Evolutionary conservation across 2,113 vertebrate species (phyloP), one percentile per base, ranked within the genome.

Genomic region (Nicator chloris): DNA sequence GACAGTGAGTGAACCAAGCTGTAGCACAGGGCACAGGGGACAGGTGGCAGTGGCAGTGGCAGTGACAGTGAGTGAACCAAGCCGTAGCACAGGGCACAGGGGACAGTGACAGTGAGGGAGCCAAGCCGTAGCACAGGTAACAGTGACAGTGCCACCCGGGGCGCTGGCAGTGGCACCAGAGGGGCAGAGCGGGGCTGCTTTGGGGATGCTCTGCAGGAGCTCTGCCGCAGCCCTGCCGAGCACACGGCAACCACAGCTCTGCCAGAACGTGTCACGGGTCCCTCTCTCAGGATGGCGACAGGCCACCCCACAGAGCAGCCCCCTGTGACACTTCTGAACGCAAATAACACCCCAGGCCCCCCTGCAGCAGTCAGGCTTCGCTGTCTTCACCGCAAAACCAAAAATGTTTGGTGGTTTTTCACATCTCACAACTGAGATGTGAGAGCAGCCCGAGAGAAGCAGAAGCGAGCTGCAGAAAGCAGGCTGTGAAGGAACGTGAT

Each of bases 221-320:
- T 2, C 11, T 2, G 5, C 1, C 2, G 7, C 39, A 68, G 68
- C 45, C 42, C 44, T 37, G 57, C 53, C 0, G 8, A 47, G 28
- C 16, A n/a, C 53, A 28, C 6, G 24, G 50, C 4, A 44, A 35
- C 44, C 53, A 8, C 9, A 3, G 56, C 15, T 17, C 9, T 33
- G 27, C 28, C 26, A 33, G n/a, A 27, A 6, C 0, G 0, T 10
- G 39, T 18, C 28, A 20, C 0, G 0, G 21, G 37, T 18, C 17
- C 20, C 30, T 54, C 10, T 60, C 39, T 13, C 53, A 28, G 49
- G 5, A 5, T n/a, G 70, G 27, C 35, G n/a, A 44, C 12, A 69
- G 56, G 10, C n/a, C 80, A 88, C 31, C 57, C 4, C 2, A 0
- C 79, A 31, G 40, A 57, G 61, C n/a, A 68, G 53, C 47, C 47